Base-by-base conservation (phyloP, 1,140 invertebrate genomes). In the Rhynchophorus ferrugineus region DNA sequence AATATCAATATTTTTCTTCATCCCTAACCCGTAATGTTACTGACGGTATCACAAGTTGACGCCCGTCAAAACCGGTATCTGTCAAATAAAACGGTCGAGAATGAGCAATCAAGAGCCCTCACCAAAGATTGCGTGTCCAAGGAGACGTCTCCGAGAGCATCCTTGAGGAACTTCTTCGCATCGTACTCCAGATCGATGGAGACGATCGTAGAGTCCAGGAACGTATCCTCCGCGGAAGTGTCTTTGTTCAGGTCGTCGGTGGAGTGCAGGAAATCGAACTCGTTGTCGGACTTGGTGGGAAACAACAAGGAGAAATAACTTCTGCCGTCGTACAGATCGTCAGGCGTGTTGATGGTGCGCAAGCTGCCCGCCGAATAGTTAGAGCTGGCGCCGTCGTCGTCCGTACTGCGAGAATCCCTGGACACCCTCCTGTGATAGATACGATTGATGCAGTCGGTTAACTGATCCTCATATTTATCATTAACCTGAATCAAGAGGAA, bases 381-480 rank as follows among this genome's bases (percentile, higher is more conserved):
- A 8, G 55, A 49, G 22, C 22, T 44, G n/a, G 50, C 22, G 16
- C 18, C 42, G 11, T 58, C 54, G 16, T 55, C 55, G 29, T 51
- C 49, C 16, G 44, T 36, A 17, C 20, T 42, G 2, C 35, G 37
- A 14, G 44, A 52, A 14, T 51, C 45, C 33, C 45, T 51, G 14
- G 57, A 59, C 1, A 38, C 8, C 35, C 52, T 48, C 33, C 57
- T 19, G n/a, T 48, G 51, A 35, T 55, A 53, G 22, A 59, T 59
- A 7, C 57, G 47, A 17, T 14, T 29, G 11, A 52, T 45, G 42
- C 48, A 59, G 41, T 52, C 43, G 9, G 39, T 44, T 13, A 59
- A 29, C 33, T 49, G 34, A 24, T 45, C 41, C 6, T 55, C 44
- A 20, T 55, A 59, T 47, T 55, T 59, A 19, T 54, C 37, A 18